phyloP scores from a whole-genome alignment of 2,113 vertebrate species.

The Coryphaenoides rupestris region DNA sequence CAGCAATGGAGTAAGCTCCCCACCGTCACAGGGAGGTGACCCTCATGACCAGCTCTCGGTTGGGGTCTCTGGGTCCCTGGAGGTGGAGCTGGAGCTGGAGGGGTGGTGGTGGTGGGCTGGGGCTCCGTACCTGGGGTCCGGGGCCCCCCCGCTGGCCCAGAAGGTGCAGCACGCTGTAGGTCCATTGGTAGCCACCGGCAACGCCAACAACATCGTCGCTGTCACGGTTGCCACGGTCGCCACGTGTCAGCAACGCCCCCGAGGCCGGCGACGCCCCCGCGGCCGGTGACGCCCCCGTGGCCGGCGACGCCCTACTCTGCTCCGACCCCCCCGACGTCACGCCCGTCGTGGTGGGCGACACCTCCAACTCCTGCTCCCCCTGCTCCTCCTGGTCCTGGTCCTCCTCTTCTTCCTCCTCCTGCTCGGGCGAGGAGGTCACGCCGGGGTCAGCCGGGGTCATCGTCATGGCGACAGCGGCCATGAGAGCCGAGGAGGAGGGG shows the following conservation, averaged over 20 bases:
- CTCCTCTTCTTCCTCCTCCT: neutral
- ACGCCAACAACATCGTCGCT: conserved; percentile 48
- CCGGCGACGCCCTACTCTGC: conserved; percentile 9
- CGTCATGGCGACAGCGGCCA: conserved; percentile 61
- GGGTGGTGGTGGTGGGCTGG: neutral
- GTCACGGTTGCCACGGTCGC: no score
- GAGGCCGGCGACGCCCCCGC: neutral
- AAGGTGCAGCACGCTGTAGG: conserved; percentile 87
- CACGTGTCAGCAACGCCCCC: no score
- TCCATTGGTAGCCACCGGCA: conserved; percentile 83
- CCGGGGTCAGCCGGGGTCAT: conserved; percentile 35
- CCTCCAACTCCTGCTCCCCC: neutral
- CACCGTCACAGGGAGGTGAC: conserved; percentile 85
- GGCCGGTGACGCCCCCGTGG: neutral
- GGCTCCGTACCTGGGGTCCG: conserved; percentile 19
- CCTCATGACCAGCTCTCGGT: conserved; percentile 90
- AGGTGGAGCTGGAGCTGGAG: neutral
- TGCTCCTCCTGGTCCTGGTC: no score
- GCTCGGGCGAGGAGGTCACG: conserved; percentile 10
- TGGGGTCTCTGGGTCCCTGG: conserved; percentile 65
- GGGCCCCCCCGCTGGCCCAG: conserved; percentile 80
- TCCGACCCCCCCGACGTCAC: conserved; percentile 4
- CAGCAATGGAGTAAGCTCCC: no score
- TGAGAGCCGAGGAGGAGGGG: conserved; percentile 64
- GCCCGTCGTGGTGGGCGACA: neutral